A percentile compares a stretch with the other conserved stretches of the same genome.
phyloP scores from a whole-genome alignment of 2,797 vertebrate species.

The Buceros bicornis region DNA sequence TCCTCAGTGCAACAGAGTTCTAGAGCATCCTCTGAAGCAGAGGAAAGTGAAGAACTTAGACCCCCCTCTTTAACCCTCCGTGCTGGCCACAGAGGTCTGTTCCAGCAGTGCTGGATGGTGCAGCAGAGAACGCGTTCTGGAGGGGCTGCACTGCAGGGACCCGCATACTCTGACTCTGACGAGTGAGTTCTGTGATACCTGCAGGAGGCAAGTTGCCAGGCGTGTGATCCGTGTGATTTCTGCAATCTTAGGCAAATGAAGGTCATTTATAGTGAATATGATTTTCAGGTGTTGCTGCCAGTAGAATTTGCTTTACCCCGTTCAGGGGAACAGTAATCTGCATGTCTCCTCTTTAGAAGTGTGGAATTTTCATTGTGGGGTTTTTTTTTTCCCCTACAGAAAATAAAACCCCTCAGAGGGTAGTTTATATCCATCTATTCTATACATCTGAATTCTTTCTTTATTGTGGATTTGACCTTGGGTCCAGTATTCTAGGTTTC shows the following conservation, averaged over 20 bases:
- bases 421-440: neutral
- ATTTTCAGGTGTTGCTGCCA: neutral
- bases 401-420: neutral
- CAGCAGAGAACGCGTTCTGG: neutral
- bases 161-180: neutral
- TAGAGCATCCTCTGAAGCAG: neutral
- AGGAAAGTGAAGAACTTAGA: neutral
- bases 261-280: neutral
- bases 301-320: neutral
- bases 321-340: neutral
- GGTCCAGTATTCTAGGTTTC: neutral
- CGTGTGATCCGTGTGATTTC: neutral
- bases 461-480: neutral
- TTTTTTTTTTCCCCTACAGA: neutral
- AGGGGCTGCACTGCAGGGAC: neutral
- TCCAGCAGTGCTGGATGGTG: neutral
- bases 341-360: neutral
- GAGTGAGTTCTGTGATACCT: neutral
- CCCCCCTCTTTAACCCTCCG: neutral
- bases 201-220: neutral
- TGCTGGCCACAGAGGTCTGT: neutral
- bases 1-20: neutral
- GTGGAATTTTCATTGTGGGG: neutral
- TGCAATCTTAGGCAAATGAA: neutral
- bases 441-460: neutral